Base-by-base conservation (phyloP, 2,797 vertebrate species). In the Craterocephalus amniculus region DNA sequence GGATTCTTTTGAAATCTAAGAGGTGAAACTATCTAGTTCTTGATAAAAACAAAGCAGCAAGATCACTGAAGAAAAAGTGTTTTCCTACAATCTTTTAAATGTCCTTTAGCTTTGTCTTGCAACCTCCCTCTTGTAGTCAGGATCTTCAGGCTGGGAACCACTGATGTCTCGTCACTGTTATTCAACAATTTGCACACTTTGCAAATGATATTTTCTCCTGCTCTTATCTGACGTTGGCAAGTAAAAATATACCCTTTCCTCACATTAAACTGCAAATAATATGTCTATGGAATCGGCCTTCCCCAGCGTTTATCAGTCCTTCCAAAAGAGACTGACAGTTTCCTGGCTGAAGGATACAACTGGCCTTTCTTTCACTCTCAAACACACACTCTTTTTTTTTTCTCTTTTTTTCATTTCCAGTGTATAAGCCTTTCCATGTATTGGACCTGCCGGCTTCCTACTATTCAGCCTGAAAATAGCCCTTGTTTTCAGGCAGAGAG, bases 381-480 rank as follows among this genome's bases (percentile, higher is more conserved):
- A 58, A 69, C 27, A 55, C 4, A 16, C 59, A 57, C 65, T 51
- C 72, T 1, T 29, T 48, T 6, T 3, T 9, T 68, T 59, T 79
- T 66, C 70, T 80, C 70, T 76, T 83, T 80, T 77, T 83, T 77
- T 80, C 76, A 82, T 84, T 80, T 80, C 51, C 80, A 72, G 79
- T 91, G 83, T 88, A 90, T 89, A 90, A 93, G 90, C 89, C 91
- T 88, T 91, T 91, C 93, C 92, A 89, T 90, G 94, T 95, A 94
- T 94, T 92, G 78, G 77, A 84, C 95, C 94, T 93, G 93, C 92
- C 66, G 92, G 94, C 93, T 96, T 96, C 95, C 96, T 95, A 92
- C 92, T 92, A 95, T 96, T 95, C 94, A 95, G 81, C 89, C 94
- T 96, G 95, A 95, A 98, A 97, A 97, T 97, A 97, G 95, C 94